Conservation (phyloP, 2,888 invertebrate genomes). For the Amiota communis region DNA sequence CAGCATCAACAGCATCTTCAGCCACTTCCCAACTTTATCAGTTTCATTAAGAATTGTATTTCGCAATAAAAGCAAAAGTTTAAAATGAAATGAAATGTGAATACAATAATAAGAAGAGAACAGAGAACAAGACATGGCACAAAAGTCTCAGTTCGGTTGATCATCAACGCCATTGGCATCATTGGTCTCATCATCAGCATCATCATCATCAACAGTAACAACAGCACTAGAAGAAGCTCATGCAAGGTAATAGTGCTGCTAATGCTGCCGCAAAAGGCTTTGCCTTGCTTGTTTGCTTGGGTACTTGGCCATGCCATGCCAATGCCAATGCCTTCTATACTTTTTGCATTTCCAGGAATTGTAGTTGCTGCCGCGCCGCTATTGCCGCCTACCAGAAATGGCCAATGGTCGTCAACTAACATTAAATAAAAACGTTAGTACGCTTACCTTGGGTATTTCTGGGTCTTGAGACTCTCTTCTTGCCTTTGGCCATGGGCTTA, state of each 20-base stretch:
- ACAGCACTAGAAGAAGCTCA: too few relatives aligned
- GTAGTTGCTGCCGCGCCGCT: slow-evolving; percentile 3
- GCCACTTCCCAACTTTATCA: slow-evolving; percentile 40
- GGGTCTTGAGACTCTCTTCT: background rate
- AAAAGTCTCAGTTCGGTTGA: background rate
- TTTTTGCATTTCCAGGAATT: slow-evolving; percentile 32
- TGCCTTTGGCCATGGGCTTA: slow-evolving; percentile 10
- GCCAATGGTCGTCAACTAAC: too few relatives aligned
- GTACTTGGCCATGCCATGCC: too few relatives aligned
- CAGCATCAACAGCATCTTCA: background rate
- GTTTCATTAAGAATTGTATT: slow-evolving; percentile 43
- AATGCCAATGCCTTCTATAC: background rate
- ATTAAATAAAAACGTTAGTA: too few relatives aligned
- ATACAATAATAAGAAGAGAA: background rate
- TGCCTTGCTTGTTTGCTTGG: background rate
- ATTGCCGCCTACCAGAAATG: too few relatives aligned
- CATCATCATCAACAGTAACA: too few relatives aligned
- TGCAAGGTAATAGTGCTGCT: too few relatives aligned
- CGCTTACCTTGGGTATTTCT: background rate
- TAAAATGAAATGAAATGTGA: slow-evolving; percentile 25
- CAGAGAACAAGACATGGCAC: slow-evolving; percentile 1
- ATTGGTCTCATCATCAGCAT: background rate
- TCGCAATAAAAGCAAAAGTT: slow-evolving; percentile 37
- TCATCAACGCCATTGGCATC: slow-evolving; percentile 10
- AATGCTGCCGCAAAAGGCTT: slow-evolving; percentile 1